These are phyloP conservation scores for Zaprionus camerounensis DNA, from an alignment of 1,140 invertebrate species.

Conservation along the genomic window DNA sequence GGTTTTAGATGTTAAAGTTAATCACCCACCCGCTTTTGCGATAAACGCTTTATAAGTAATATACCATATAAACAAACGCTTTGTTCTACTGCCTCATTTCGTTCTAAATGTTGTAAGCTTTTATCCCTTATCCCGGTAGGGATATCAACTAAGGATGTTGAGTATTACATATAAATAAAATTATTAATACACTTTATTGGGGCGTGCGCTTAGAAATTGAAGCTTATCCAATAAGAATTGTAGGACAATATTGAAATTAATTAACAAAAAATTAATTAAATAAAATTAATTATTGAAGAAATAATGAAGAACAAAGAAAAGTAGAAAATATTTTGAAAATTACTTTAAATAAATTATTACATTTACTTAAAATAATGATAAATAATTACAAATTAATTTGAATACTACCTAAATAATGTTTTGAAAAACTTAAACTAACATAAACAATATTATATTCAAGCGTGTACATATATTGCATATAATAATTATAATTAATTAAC, in stretches of 20 bases:
- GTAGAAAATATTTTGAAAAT: too few species aligned
- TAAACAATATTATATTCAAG: not conserved
- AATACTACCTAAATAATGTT: too few species aligned
- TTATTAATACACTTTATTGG: not conserved
- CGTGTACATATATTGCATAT: too few species aligned
- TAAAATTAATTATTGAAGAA: too few species aligned
- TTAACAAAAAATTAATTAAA: too few species aligned
- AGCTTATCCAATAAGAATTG: not conserved
- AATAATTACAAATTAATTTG: too few species aligned
- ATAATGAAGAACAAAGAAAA: too few species aligned
- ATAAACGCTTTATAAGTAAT: conserved; percentile 5
- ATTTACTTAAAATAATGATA: too few species aligned
- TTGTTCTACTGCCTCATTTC: conserved; percentile 11
- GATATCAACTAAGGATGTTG: conserved; percentile 4
- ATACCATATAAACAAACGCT: not conserved
- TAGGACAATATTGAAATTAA: not conserved
- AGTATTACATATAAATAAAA: not conserved
- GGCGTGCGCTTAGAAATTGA: not conserved
- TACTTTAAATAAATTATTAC: too few species aligned
- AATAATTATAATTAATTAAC: too few species aligned
- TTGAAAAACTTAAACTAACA: too few species aligned
- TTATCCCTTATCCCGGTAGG: not conserved
- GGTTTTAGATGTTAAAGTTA: conserved; percentile 46
- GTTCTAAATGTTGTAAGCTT: conserved; percentile 19
- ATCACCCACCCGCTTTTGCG: conserved; percentile 35